These are phyloP conservation scores for Drosophila arizonae DNA, from an alignment of 1,140 invertebrate species.

Conservation along the genomic window DNA sequence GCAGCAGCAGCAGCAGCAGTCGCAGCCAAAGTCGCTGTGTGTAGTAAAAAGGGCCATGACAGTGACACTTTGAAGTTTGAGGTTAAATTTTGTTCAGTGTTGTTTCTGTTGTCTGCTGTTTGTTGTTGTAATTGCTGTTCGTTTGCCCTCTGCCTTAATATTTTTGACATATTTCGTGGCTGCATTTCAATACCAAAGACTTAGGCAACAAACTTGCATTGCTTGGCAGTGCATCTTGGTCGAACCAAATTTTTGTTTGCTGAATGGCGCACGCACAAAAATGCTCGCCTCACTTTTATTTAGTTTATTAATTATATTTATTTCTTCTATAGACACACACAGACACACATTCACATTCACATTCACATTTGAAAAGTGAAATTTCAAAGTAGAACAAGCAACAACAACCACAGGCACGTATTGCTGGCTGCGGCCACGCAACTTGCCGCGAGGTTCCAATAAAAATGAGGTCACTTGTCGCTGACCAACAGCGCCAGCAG, in stretches of 20 bases:
- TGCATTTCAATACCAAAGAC: constrained; percentile 53
- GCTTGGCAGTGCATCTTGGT: constrained; percentile 14
- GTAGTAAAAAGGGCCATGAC: constrained; percentile 82
- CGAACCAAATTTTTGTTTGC: constrained; percentile 15
- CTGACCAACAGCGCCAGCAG: constrained; percentile 53
- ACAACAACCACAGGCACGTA: constrained; percentile 47
- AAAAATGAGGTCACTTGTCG: constrained; percentile 75
- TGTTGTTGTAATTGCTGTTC: constrained; percentile 31
- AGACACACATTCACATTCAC: constrained; percentile 17
- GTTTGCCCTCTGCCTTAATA: constrained; percentile 53
- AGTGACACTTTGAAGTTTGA: constrained; percentile 82
- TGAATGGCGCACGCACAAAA: constrained; percentile 38
- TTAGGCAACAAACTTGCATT: constrained; percentile 55
- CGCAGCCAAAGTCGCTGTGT: constrained; percentile 29
- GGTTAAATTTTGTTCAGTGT: constrained; percentile 76
- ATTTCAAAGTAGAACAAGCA: constrained; percentile 75
- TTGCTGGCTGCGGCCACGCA: constrained; percentile 49
- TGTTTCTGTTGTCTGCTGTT: constrained; percentile 46
- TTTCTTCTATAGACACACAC: constrained; percentile 37
- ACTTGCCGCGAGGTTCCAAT: constrained; percentile 69
- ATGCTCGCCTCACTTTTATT: constrained; percentile 57
- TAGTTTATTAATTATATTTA: constrained; percentile 67
- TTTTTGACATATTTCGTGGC: constrained; percentile 57
- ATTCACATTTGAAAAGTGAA: constrained; percentile 71
- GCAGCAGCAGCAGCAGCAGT: neutral